phyloP scores from a whole-genome alignment of 2,888 invertebrate genomes.

The Teleiodes luculella region DNA sequence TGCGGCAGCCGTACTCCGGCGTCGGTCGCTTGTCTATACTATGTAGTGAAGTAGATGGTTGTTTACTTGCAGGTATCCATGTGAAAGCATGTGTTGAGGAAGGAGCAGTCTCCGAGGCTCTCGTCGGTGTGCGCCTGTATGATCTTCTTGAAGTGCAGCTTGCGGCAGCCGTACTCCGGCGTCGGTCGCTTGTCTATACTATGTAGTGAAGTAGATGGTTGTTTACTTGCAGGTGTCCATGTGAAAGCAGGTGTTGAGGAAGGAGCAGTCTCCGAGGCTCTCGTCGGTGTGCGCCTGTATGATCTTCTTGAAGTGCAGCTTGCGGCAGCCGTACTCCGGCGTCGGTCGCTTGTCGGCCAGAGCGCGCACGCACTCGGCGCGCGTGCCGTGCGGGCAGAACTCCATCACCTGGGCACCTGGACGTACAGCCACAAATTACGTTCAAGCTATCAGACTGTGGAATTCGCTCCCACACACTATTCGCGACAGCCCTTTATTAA shows the following conservation, averaged over 20 bases:
- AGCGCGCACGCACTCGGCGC: constrained; percentile 87
- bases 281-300: constrained; percentile 96
- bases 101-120: neutral
- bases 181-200: constrained; percentile 8
- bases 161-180: neutral
- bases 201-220: neutral
- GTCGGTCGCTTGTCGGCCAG: constrained; percentile 30
- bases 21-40: too few relatives aligned
- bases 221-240: constrained; percentile 97
- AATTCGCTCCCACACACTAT: too few relatives aligned
- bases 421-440: too few relatives aligned
- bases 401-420: constrained; percentile 91
- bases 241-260: constrained; percentile 98
- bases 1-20: constrained; percentile 80
- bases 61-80: too few relatives aligned
- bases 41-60: too few relatives aligned
- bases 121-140: neutral
- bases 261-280: constrained; percentile 96
- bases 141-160: constrained; percentile 19
- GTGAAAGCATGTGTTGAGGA: neutral
- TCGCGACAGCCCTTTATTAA: too few relatives aligned
- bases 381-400: constrained; percentile 97
- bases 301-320: constrained; percentile 97
- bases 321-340: constrained; percentile 80
- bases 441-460: too few relatives aligned